Evolutionary conservation across 2,888 invertebrate species (phyloP).

Genomic region (Drosophila histrio): DNA sequence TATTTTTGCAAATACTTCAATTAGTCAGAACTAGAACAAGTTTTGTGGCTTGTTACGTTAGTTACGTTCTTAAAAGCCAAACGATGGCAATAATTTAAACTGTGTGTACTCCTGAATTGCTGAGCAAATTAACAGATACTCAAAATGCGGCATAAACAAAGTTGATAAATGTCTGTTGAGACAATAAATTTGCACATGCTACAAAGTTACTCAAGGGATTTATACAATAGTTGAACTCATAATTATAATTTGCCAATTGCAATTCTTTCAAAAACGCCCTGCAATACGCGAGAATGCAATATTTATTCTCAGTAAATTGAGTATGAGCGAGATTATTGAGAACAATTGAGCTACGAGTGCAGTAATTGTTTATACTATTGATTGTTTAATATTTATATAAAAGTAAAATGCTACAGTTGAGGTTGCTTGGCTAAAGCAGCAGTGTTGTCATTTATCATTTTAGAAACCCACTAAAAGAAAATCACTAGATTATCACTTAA

Average conservation of each 20-base stretch:
- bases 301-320: not conserved
- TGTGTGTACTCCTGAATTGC: not conserved
- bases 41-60: not conserved
- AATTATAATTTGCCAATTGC: not conserved
- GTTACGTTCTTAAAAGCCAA: not conserved
- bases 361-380: constrained; percentile 8
- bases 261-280: constrained; percentile 4
- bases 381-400: not conserved
- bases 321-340: not conserved
- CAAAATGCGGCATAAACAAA: not conserved
- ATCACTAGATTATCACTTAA: no score
- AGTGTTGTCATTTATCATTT: no score
- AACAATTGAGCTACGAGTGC: not conserved
- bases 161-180: not conserved
- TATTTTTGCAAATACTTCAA: not conserved
- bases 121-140: not conserved
- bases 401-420: not conserved
- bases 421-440: not conserved
- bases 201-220: not conserved
- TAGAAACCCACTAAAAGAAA: no score
- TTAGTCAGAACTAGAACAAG: not conserved
- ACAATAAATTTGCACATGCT: not conserved
- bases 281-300: not conserved
- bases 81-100: not conserved
- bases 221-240: not conserved